Conservation (phyloP, 2,888 invertebrate genomes). For the Agrilus mali region DNA sequence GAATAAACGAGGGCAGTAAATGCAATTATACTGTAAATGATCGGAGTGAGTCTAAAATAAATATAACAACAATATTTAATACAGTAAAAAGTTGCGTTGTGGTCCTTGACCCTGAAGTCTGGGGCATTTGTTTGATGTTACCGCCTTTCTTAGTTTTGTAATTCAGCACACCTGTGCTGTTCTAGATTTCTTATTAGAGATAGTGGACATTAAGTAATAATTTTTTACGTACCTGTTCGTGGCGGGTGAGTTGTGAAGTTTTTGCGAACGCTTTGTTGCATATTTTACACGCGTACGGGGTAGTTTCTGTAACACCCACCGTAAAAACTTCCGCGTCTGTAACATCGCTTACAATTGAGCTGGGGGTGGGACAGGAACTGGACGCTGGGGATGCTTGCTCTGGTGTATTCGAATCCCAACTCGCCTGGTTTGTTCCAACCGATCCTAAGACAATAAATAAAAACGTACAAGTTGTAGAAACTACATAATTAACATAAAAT, state of each 20-base stretch:
- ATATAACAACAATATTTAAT: too few relatives aligned
- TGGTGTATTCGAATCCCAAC: constrained; percentile 17
- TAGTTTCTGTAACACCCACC: constrained; percentile 54
- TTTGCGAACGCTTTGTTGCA: constrained; percentile 85
- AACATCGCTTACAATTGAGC: constrained; percentile 47
- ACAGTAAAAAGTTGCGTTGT: too few relatives aligned
- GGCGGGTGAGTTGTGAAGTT: constrained; percentile 76
- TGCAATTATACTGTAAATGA: constrained; percentile 85
- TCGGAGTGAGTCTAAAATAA: constrained; percentile 73
- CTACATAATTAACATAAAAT: too few relatives aligned
- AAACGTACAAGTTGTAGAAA: background rate
- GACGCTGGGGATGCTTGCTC: constrained; percentile 18
- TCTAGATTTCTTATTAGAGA: too few relatives aligned
- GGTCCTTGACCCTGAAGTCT: background rate
- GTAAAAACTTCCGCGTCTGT: constrained; percentile 52
- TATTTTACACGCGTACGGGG: constrained; percentile 83
- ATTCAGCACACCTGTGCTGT: too few relatives aligned
- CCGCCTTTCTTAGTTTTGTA: too few relatives aligned
- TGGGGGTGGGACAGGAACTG: constrained; percentile 47
- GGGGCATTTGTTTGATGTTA: too few relatives aligned
- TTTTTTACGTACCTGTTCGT: constrained; percentile 63
- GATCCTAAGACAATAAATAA: constrained; percentile 4
- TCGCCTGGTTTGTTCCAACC: constrained; percentile 16
- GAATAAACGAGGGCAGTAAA: constrained; percentile 82
- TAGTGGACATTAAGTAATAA: too few relatives aligned